These are phyloP conservation scores for Sigmodon hispidus DNA, from an alignment of 2,113 vertebrate species.

Conservation along the genomic window DNA sequence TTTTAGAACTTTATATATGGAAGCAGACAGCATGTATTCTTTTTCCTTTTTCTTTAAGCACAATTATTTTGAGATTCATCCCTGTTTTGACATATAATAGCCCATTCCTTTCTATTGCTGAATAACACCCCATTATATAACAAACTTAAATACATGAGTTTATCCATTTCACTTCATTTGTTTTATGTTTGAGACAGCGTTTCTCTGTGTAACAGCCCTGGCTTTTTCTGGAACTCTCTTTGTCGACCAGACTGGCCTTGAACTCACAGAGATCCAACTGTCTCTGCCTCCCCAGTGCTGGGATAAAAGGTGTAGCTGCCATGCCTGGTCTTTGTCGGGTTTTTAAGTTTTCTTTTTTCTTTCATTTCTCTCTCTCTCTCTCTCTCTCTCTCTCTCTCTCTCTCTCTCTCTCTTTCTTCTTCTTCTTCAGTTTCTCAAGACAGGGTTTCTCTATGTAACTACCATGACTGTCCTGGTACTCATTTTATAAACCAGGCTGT, in stretches of 20 bases:
- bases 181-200: not conserved
- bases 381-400: too few species aligned
- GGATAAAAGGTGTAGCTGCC: not conserved
- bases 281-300: not conserved
- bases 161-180: not conserved
- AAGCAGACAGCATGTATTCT: conserved; percentile 20
- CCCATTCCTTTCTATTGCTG: not conserved
- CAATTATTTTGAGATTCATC: conserved; percentile 40
- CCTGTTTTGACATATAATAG: not conserved
- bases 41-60: conserved; percentile 32
- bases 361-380: conserved; percentile 21
- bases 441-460: too few species aligned
- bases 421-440: too few species aligned
- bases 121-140: not conserved
- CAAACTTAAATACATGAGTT: not conserved
- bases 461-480: too few species aligned
- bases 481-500: too few species aligned
- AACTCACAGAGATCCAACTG: not conserved
- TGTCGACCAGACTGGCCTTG: not conserved
- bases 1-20: conserved; percentile 50
- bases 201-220: not conserved
- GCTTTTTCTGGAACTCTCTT: not conserved
- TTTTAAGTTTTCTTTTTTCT: conserved; percentile 39
- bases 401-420: too few species aligned
- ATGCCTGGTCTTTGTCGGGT: not conserved